These are phyloP conservation scores for Ceraclea dissimilis DNA, from an alignment of 2,888 invertebrate species.

Conservation along the genomic window DNA sequence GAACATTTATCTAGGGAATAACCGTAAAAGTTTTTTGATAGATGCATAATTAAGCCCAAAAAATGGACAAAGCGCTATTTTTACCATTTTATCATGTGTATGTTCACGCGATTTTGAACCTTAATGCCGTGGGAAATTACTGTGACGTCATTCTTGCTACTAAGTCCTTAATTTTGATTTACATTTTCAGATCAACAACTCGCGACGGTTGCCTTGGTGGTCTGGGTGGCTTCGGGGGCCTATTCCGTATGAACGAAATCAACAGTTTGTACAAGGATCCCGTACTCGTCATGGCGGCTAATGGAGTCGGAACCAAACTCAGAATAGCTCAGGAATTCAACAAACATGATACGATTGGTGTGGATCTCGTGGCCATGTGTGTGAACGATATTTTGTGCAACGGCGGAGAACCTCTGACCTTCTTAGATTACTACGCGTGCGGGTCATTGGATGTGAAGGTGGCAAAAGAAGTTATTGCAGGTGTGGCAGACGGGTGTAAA, in stretches of 20 bases:
- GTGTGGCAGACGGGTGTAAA: constrained; percentile 77
- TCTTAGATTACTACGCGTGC: constrained; percentile 93
- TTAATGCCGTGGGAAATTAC: too few relatives aligned
- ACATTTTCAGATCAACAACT: constrained; percentile 50
- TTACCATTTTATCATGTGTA: too few relatives aligned
- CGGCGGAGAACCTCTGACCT: constrained; percentile 92
- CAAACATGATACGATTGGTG: constrained; percentile 75
- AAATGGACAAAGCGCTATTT: too few relatives aligned
- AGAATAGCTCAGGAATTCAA: constrained; percentile 78
- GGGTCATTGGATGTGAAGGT: constrained; percentile 66
- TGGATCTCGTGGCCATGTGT: constrained; percentile 98
- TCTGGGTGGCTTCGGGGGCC: constrained; percentile 83
- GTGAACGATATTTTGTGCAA: constrained; percentile 95
- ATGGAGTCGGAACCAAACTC: constrained; percentile 97
- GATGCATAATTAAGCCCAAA: too few relatives aligned
- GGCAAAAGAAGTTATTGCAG: constrained; percentile 64
- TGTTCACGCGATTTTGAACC: too few relatives aligned
- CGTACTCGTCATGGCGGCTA: constrained; percentile 86
- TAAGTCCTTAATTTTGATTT: too few relatives aligned
- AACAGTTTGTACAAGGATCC: constrained; percentile 60
- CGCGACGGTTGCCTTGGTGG: constrained; percentile 65
- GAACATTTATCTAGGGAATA: too few relatives aligned
- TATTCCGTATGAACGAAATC: constrained; percentile 70
- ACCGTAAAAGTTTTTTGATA: too few relatives aligned
- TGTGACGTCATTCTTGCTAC: too few relatives aligned